Evolutionary conservation across 2,797 vertebrate species (phyloP).

Genomic region (Bryconaethiops microstoma): DNA sequence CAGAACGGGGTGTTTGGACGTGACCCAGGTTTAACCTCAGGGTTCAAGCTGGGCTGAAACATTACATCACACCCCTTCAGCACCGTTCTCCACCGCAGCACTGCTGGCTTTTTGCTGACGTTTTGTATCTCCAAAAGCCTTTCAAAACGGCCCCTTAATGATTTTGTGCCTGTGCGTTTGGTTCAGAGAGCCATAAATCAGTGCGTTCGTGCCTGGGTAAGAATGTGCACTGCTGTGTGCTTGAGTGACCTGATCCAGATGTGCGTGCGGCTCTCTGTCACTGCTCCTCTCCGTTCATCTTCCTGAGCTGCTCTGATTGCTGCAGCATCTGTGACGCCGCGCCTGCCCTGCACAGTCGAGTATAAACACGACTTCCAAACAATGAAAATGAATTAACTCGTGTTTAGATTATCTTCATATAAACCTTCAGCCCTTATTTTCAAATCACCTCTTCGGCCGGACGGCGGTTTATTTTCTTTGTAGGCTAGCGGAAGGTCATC

Average conservation of each 20-base stretch:
- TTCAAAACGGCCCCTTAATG: constrained; percentile 43
- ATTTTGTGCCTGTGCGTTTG: constrained; percentile 51
- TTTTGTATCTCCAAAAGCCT: constrained; percentile 44
- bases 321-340: constrained; percentile 50
- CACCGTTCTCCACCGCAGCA: constrained; percentile 23
- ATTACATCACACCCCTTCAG: constrained; percentile 18
- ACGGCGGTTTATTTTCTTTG: constrained; percentile 54
- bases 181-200: constrained; percentile 51
- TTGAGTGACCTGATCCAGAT: constrained; percentile 56
- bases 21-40: constrained; percentile 46
- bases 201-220: constrained; percentile 43
- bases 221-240: constrained; percentile 45
- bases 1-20: not conserved
- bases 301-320: constrained; percentile 38
- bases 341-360: constrained; percentile 37
- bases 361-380: constrained; percentile 62
- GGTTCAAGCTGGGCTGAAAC: constrained; percentile 42
- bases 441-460: constrained; percentile 46
- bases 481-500: constrained; percentile 40
- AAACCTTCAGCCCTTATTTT: constrained; percentile 54
- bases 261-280: constrained; percentile 49
- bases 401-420: constrained; percentile 57
- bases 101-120: constrained; percentile 39
- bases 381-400: constrained; percentile 59
- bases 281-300: constrained; percentile 22